Evolutionary conservation across 2,888 invertebrate species (phyloP).

Genomic region (Willowsia nigromaculata): DNA sequence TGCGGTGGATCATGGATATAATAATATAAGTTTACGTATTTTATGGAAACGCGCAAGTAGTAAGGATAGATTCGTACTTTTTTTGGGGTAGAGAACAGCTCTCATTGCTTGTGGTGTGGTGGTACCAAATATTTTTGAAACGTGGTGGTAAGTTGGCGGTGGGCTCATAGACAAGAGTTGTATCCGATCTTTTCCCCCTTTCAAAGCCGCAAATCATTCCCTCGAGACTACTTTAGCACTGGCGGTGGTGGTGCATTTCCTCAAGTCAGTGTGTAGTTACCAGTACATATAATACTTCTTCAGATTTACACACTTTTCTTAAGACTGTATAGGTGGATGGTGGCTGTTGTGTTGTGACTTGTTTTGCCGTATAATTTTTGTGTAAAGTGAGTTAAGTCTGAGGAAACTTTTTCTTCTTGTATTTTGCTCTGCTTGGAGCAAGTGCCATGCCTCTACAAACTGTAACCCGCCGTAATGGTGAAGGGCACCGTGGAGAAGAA

Average conservation of each 20-base stretch:
- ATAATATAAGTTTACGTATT: neutral
- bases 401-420: neutral
- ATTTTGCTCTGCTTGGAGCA: conserved; percentile 9
- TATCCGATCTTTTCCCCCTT: conserved; percentile 45
- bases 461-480: neutral
- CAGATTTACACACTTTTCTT: conserved; percentile 19
- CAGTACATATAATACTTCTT: neutral
- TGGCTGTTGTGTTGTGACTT: conserved; percentile 18
- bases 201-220: conserved; percentile 65
- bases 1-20: neutral
- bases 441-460: neutral
- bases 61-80: neutral
- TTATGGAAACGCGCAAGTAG: neutral
- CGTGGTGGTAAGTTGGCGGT: neutral
- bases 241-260: conserved; percentile 51
- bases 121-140: neutral
- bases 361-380: neutral
- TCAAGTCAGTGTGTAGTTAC: conserved; percentile 34
- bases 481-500: neutral
- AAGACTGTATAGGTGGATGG: neutral
- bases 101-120: neutral
- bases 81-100: neutral
- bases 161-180: neutral
- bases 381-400: neutral
- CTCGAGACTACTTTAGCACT: conserved; percentile 57